These are phyloP conservation scores for Falcunculus frontatus DNA, from an alignment of 2,113 vertebrate genomes.

Conservation along the genomic window DNA sequence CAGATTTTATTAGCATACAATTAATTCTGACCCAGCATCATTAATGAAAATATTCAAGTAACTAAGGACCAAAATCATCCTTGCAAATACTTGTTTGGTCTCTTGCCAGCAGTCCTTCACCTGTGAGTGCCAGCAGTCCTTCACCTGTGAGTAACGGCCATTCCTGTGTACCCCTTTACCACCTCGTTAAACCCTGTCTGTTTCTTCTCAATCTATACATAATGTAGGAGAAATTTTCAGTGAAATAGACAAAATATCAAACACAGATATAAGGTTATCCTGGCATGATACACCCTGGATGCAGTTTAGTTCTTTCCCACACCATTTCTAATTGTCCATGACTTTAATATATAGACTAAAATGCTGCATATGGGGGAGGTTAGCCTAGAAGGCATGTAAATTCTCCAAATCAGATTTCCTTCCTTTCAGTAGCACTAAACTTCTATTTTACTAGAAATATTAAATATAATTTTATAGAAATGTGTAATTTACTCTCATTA, in stretches of 20 bases:
- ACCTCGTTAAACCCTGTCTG: neutral
- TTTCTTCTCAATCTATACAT: neutral
- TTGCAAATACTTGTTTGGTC: neutral
- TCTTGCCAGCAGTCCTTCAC: neutral
- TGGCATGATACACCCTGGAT: neutral
- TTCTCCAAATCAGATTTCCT: neutral
- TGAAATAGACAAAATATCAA: neutral
- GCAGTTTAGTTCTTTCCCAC: neutral
- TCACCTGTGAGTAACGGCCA: neutral
- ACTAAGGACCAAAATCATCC: neutral
- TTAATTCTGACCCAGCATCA: neutral
- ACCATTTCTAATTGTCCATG: neutral
- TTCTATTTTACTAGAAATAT: conserved; percentile 1
- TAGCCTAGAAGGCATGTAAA: neutral
- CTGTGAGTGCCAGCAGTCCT: neutral
- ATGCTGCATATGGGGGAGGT: neutral
- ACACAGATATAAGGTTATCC: neutral
- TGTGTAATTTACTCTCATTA: neutral
- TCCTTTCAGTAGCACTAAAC: neutral
- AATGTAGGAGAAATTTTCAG: neutral
- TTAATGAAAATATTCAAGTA: neutral
- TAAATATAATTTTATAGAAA: neutral
- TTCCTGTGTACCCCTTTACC: neutral
- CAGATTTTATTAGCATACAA: neutral
- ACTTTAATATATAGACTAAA: neutral